Base-by-base conservation (phyloP, 2,113 vertebrate species). In the Myotis lucifugus region DNA sequence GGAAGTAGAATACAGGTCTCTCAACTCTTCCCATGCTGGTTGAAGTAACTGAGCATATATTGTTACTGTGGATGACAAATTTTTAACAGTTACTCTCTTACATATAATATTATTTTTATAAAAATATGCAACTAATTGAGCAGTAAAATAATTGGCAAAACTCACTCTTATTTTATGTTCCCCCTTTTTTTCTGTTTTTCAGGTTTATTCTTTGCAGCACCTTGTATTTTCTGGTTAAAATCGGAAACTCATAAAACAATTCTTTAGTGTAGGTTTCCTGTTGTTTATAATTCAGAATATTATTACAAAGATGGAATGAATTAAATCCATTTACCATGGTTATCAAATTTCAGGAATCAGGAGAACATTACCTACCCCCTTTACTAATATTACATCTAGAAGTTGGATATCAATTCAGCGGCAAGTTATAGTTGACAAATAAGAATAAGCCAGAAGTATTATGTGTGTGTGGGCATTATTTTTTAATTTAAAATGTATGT, bases 291-390 rank as follows among this genome's bases (percentile, higher is more conserved):
- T 97, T 97, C 84, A 90, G 85, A 91, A 97, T 96, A 88, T 97
- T 97, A 90, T 82, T 95, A 97, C 83, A 97, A 98, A 98, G 81
- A 96, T 93, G 95, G 93, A 97, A 97, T 97, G 96, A 97, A 97
- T 96, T 91, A 93, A 91, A 96, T 66, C 93, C 95, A 96, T 97
- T 97, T 94, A 92, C 85, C 70, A 72, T 96, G 89, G 74, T 95
- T 97, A 97, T 98, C 97, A 93, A 46, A 94, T 98, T 97, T 98
- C 97, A 97, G 52, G 90, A 96, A 96, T 96, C 95, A 90, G 97
- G 95, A 96, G 85, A 97, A 93, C n/a, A 21, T 95, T 88, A 95
- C 95, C 95, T 97, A 91, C 95, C 90, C 91, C 97, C 93, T 97
- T 97, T 93, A 82, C 94, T 97, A 97, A 97, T 95, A 95, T 0